Percentiles rank a stretch among this genome's conserved stretches.
These are phyloP conservation scores for Mercenaria mercenaria DNA, from an alignment of 1,140 invertebrate species.

Conservation along the genomic window DNA sequence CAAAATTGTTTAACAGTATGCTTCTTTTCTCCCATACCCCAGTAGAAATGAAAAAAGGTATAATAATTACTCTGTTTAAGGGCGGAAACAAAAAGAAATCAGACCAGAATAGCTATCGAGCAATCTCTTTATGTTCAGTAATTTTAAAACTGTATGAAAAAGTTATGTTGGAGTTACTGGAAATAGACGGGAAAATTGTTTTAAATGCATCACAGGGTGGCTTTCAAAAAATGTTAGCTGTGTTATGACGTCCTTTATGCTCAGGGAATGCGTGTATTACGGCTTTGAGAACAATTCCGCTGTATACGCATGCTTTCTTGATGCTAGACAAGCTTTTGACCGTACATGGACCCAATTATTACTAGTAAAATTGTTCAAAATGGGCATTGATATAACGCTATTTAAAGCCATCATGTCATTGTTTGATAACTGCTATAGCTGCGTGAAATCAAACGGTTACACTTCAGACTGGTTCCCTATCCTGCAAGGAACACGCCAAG, in stretches of 20 bases:
- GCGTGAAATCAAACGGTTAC: background rate
- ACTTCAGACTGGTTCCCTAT: background rate
- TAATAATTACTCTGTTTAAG: background rate
- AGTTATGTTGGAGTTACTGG: background rate
- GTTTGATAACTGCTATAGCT: background rate
- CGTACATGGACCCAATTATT: no score
- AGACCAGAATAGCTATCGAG: background rate
- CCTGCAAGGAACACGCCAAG: background rate
- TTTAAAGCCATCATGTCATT: background rate
- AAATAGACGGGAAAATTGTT: background rate
- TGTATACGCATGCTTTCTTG: slow-evolving; percentile 1
- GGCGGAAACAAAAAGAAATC: background rate
- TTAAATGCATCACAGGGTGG: background rate
- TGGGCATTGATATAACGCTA: no score
- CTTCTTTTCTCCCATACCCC: no score
- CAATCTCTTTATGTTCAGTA: no score
- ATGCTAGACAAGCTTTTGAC: background rate
- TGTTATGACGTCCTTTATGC: no score
- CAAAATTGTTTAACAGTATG: background rate
- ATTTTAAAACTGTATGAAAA: no score
- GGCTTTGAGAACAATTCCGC: background rate
- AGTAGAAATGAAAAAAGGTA: no score
- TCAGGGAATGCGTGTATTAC: no score
- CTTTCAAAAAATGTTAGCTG: no score
- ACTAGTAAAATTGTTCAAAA: no score